Evolutionary conservation across 2,113 vertebrate species (phyloP).

Genomic region (Scatophagus argus): DNA sequence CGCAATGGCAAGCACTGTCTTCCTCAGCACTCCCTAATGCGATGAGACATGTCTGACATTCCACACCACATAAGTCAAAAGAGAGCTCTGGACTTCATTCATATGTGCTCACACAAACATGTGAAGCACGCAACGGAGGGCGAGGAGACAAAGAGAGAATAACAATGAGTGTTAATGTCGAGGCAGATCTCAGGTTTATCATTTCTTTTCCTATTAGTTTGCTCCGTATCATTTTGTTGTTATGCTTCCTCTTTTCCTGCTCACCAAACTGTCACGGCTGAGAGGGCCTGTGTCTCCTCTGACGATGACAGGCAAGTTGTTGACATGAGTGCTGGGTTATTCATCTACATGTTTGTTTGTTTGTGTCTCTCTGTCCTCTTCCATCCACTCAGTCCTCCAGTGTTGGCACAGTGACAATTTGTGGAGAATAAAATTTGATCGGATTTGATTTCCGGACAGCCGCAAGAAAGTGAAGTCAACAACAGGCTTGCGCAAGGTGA

Average conservation of each 20-base stretch:
- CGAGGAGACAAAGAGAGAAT: constrained; percentile 19
- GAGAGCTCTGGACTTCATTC: constrained; percentile 81
- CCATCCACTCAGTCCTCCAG: constrained; percentile 35
- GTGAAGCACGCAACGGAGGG: background rate
- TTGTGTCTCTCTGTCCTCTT: constrained; percentile 47
- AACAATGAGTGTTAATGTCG: constrained; percentile 9
- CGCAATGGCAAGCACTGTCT: constrained; percentile 81
- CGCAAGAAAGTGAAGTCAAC: background rate
- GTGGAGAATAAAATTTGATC: constrained; percentile 45
- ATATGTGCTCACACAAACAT: constrained; percentile 23
- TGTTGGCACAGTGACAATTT: constrained; percentile 32
- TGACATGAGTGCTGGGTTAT: constrained; percentile 50
- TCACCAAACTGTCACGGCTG: constrained; percentile 51
- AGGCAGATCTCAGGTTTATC: constrained; percentile 36
- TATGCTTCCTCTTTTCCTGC: constrained; percentile 20
- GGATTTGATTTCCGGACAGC: constrained; percentile 36
- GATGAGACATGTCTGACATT: constrained; percentile 92
- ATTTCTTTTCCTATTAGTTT: constrained; percentile 51
- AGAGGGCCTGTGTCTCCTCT: constrained; percentile 36
- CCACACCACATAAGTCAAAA: constrained; percentile 86
- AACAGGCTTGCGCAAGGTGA: background rate
- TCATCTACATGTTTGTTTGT: constrained; percentile 69
- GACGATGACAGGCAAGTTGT: constrained; percentile 48
- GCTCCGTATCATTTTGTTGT: constrained; percentile 57
- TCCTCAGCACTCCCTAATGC: constrained; percentile 88